A percentile compares a stretch with the other conserved stretches of the same genome.
Conservation (phyloP, 1,140 invertebrate genomes). For the Agrypnia vestita region DNA sequence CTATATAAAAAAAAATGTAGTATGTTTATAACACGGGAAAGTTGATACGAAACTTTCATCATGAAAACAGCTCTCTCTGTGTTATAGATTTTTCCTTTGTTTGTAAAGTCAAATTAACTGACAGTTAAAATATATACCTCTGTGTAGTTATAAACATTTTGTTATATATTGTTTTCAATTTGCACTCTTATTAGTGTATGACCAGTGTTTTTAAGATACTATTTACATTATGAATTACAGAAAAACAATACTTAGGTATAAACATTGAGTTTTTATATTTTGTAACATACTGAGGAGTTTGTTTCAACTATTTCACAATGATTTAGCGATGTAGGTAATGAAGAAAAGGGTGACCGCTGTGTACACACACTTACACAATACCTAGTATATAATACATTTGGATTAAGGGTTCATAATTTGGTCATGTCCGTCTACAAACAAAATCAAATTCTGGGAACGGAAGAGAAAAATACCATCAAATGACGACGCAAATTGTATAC, state of each 20-base stretch:
- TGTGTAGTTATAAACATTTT: slow-evolving; percentile 41
- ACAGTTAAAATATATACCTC: slow-evolving; percentile 54
- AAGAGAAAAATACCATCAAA: neutral
- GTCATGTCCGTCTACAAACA: neutral
- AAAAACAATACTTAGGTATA: slow-evolving; percentile 33
- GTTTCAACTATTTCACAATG: slow-evolving; percentile 25
- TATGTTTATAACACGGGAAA: slow-evolving; percentile 21
- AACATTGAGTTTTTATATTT: slow-evolving; percentile 28
- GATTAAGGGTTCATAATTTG: neutral
- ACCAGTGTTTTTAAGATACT: slow-evolving; percentile 43
- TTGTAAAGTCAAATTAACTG: slow-evolving; percentile 46
- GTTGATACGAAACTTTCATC: slow-evolving; percentile 59
- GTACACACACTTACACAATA: slow-evolving; percentile 35
- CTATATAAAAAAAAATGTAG: slow-evolving; percentile 25
- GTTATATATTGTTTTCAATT: slow-evolving; percentile 43
- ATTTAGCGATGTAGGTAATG: slow-evolving; percentile 13
- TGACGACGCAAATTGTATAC: neutral
- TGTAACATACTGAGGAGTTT: slow-evolving; percentile 28
- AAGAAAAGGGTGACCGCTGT: slow-evolving; percentile 24
- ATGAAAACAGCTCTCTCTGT: slow-evolving; percentile 57
- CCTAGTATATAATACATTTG: slow-evolving; percentile 14
- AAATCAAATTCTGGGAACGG: neutral
- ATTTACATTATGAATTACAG: slow-evolving; percentile 36
- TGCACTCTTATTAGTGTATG: slow-evolving; percentile 40
- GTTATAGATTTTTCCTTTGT: slow-evolving; percentile 61